Evolutionary conservation across 1,140 invertebrate species (phyloP).

Genomic region (Heliconius hermathena): DNA sequence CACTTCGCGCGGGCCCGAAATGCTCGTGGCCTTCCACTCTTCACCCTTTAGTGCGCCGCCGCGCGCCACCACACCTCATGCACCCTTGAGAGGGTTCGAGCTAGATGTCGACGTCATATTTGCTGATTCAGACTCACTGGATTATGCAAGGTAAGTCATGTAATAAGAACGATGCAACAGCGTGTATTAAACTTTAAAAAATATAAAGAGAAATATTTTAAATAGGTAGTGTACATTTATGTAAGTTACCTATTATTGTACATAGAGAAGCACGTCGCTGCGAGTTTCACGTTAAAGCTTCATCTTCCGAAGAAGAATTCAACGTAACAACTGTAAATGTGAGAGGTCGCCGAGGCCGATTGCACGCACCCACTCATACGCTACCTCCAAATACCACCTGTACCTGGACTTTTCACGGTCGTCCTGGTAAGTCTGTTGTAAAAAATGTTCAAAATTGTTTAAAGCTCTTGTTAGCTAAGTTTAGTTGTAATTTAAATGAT

Average conservation of each 20-base stretch:
- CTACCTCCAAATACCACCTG: constrained; percentile 93
- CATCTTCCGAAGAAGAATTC: constrained; percentile 73
- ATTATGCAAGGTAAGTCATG: constrained; percentile 73
- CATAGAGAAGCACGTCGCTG: constrained; percentile 81
- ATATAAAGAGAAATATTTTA: neutral
- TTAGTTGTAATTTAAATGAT: neutral
- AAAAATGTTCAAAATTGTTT: neutral
- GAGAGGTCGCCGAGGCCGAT: constrained; percentile 77
- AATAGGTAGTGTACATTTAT: neutral
- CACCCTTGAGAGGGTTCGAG: constrained; percentile 88
- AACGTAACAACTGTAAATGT: constrained; percentile 68
- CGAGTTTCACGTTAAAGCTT: constrained; percentile 88
- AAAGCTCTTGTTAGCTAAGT: neutral
- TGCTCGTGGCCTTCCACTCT: constrained; percentile 93
- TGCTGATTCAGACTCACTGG: constrained; percentile 88
- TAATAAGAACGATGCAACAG: neutral
- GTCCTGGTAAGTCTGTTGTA: constrained; percentile 68
- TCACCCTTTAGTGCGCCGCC: constrained; percentile 89
- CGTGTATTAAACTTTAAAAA: neutral
- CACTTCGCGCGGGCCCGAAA: constrained; percentile 88
- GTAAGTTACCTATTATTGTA: neutral
- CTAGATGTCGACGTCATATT: constrained; percentile 93
- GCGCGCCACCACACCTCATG: constrained; percentile 77
- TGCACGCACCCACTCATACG: constrained; percentile 91
- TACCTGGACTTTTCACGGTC: constrained; percentile 91